Evolutionary conservation across 1,140 invertebrate species (phyloP).

Genomic region (Drosophila navojoa): DNA sequence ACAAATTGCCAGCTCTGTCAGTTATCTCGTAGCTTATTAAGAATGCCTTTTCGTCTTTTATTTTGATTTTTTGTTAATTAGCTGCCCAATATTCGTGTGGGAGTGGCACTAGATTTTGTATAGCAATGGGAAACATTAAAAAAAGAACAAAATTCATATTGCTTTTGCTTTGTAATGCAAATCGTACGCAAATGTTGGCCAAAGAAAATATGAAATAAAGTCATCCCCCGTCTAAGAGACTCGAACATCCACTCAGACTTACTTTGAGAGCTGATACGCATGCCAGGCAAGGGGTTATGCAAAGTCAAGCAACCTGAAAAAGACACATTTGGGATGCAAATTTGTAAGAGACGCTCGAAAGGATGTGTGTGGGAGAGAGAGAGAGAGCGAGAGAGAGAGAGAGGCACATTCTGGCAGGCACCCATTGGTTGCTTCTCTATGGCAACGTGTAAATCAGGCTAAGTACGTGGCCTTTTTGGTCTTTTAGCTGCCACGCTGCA

Average conservation of each 20-base stretch:
- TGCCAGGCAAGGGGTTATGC: slow-evolving; percentile 72
- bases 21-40: slow-evolving; percentile 33
- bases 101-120: slow-evolving; percentile 50
- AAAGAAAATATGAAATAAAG: slow-evolving; percentile 78
- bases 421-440: slow-evolving; percentile 44
- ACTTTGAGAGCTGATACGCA: slow-evolving; percentile 55
- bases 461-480: slow-evolving; percentile 79
- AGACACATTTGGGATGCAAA: slow-evolving; percentile 82
- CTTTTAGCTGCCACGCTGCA: slow-evolving; percentile 68
- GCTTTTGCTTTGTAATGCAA: slow-evolving; percentile 72
- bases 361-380: not conserved
- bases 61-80: slow-evolving; percentile 58
- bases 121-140: slow-evolving; percentile 44
- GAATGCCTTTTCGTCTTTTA: slow-evolving; percentile 6
- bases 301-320: slow-evolving; percentile 83
- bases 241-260: slow-evolving; percentile 29
- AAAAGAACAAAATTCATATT: slow-evolving; percentile 7
- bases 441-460: slow-evolving; percentile 80
- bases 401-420: not conserved
- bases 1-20: slow-evolving; percentile 16
- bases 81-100: slow-evolving; percentile 42
- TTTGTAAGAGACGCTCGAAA: slow-evolving; percentile 52
- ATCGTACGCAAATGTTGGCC: slow-evolving; percentile 72
- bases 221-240: slow-evolving; percentile 30
- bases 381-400: not conserved